phyloP scores from a whole-genome alignment of 2,888 invertebrate genomes.

The Arrhopalites spinosus region DNA sequence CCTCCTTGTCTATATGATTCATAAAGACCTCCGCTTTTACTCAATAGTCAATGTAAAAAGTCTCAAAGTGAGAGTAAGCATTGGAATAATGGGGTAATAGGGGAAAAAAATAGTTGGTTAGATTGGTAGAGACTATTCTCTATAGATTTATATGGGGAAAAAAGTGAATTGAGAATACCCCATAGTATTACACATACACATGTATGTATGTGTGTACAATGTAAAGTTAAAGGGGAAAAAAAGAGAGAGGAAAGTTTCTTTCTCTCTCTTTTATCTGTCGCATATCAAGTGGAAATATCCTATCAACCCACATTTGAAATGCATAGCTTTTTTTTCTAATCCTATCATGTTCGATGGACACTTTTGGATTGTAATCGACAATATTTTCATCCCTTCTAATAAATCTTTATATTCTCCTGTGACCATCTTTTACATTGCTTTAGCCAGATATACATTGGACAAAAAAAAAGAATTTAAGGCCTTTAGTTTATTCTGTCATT shows the following conservation, averaged over 20 bases:
- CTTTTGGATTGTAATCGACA: constrained; percentile 34
- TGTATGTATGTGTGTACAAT: not conserved
- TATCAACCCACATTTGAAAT: constrained; percentile 46
- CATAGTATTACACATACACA: not conserved
- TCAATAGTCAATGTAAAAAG: no score
- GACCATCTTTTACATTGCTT: constrained; percentile 15
- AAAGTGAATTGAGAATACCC: not conserved
- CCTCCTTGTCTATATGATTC: no score
- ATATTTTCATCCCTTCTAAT: constrained; percentile 51
- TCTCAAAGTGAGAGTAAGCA: no score
- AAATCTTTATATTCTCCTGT: constrained; percentile 53
- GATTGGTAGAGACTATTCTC: no score
- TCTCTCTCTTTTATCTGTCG: constrained; percentile 11
- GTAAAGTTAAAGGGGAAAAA: not conserved
- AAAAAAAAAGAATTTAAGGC: no score
- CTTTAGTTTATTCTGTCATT: no score
- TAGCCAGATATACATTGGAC: no score
- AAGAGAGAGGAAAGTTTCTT: constrained; percentile 6
- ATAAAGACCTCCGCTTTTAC: no score
- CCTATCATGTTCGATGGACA: constrained; percentile 46
- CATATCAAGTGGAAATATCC: constrained; percentile 24
- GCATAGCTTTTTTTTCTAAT: constrained; percentile 54
- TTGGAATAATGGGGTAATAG: no score
- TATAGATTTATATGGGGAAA: not conserved
- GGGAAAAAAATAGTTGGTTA: no score